Evolutionary conservation across 2,797 vertebrate species (phyloP).

Genomic region (Danio jaintianensis): DNA sequence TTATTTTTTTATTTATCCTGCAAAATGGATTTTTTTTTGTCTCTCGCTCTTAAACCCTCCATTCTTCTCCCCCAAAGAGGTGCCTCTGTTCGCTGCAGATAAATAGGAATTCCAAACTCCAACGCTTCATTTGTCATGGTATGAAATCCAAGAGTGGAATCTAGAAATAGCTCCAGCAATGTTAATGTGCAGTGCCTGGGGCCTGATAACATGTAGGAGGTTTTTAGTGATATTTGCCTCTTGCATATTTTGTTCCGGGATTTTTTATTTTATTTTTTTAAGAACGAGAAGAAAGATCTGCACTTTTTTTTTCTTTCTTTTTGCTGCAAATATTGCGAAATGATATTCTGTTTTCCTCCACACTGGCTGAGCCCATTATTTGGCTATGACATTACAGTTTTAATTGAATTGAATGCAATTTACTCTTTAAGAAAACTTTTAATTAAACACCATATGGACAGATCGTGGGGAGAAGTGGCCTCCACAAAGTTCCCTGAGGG

Average conservation of each 20-base stretch:
- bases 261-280: slow-evolving; percentile 61
- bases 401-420: slow-evolving; percentile 88
- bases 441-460: slow-evolving; percentile 88
- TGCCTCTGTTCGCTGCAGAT: slow-evolving; percentile 82
- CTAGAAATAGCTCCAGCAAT: slow-evolving; percentile 84
- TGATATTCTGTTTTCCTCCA: slow-evolving; percentile 71
- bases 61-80: slow-evolving; percentile 83
- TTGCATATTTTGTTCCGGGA: slow-evolving; percentile 82
- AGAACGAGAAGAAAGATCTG: slow-evolving; percentile 67
- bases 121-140: slow-evolving; percentile 87
- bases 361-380: slow-evolving; percentile 82
- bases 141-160: slow-evolving; percentile 85
- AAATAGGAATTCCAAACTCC: slow-evolving; percentile 87
- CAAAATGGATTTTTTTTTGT: slow-evolving; percentile 77
- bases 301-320: slow-evolving; percentile 76
- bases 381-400: slow-evolving; percentile 85
- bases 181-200: slow-evolving; percentile 82
- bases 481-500: slow-evolving; percentile 81
- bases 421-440: slow-evolving; percentile 89
- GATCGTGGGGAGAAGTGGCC: slow-evolving; percentile 83
- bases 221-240: slow-evolving; percentile 86
- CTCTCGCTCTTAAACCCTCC: slow-evolving; percentile 79
- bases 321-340: slow-evolving; percentile 73
- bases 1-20: slow-evolving; percentile 79
- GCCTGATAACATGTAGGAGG: slow-evolving; percentile 85